phyloP scores from a whole-genome alignment of 2,797 vertebrate species.

The Chlorospingus semifuscus region DNA sequence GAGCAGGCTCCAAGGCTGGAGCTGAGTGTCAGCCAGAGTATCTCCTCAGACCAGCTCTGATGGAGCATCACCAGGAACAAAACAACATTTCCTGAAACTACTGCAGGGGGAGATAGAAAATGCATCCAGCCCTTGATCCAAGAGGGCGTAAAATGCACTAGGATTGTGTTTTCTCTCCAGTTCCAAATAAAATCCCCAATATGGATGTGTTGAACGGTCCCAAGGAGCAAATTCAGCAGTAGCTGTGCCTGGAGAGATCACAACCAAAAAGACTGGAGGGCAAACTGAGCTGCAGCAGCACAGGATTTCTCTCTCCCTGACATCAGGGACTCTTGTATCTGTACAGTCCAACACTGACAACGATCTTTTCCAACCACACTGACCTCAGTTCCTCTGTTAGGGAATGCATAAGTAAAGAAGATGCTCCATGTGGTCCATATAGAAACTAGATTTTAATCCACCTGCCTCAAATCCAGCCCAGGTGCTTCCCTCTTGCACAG shows the following conservation, averaged over 20 bases:
- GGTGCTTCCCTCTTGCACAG: background rate
- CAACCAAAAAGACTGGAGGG: background rate
- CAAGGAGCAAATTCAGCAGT: background rate
- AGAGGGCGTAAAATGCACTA: background rate
- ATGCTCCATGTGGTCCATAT: rapidly evolving
- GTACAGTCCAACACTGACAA: background rate
- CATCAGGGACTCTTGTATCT: background rate
- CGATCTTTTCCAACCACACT: background rate
- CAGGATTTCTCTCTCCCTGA: background rate
- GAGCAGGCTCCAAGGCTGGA: background rate
- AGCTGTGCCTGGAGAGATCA: background rate
- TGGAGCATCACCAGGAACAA: conserved; percentile 18
- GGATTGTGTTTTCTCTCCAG: background rate
- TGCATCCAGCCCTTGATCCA: background rate
- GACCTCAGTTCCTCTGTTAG: background rate
- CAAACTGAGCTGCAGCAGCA: background rate
- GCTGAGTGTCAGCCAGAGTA: background rate
- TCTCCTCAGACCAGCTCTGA: background rate
- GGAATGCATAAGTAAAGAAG: background rate
- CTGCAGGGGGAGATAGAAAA: background rate
- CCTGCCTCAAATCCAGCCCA: background rate
- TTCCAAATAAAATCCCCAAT: background rate
- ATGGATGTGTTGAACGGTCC: background rate
- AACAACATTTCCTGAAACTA: background rate
- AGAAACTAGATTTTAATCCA: background rate